Percentiles rank a stretch among this genome's conserved stretches.
Evolutionary conservation across 2,888 invertebrate species (phyloP).

Genomic region (Thymelicus lineola): DNA sequence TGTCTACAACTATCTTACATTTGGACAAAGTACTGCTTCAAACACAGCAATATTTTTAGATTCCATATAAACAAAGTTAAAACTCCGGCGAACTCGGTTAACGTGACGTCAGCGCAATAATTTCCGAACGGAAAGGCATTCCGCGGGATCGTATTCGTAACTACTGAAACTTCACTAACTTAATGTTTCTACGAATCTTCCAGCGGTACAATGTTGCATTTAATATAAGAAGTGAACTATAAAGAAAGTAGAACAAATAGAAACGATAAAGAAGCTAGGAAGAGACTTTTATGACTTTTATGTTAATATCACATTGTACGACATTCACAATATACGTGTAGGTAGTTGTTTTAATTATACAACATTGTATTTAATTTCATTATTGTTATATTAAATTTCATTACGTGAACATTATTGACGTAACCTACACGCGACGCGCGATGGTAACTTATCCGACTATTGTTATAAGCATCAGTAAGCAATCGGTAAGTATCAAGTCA

Average conservation of each 20-base stretch:
- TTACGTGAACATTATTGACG: constrained; percentile 35
- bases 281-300: too few relatives aligned
- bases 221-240: constrained; percentile 18
- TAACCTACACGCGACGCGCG: constrained; percentile 36
- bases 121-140: constrained; percentile 48
- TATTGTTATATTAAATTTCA: constrained; percentile 40
- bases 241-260: constrained; percentile 21
- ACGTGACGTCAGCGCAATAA: constrained; percentile 64
- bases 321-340: constrained; percentile 31
- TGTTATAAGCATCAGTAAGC: constrained; percentile 38
- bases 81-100: constrained; percentile 61
- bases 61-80: constrained; percentile 67
- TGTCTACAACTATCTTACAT: constrained; percentile 62
- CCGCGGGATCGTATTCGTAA: constrained; percentile 28
- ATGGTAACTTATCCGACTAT: constrained; percentile 38
- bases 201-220: constrained; percentile 26
- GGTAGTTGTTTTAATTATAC: constrained; percentile 28
- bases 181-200: constrained; percentile 22
- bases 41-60: constrained; percentile 67
- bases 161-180: constrained; percentile 22
- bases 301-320: constrained; percentile 22
- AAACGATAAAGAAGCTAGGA: not conserved
- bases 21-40: constrained; percentile 62
- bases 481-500: constrained; percentile 64
- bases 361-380: constrained; percentile 34